phyloP scores from a whole-genome alignment of 2,888 invertebrate species.

The Protophormia terraenovae region DNA sequence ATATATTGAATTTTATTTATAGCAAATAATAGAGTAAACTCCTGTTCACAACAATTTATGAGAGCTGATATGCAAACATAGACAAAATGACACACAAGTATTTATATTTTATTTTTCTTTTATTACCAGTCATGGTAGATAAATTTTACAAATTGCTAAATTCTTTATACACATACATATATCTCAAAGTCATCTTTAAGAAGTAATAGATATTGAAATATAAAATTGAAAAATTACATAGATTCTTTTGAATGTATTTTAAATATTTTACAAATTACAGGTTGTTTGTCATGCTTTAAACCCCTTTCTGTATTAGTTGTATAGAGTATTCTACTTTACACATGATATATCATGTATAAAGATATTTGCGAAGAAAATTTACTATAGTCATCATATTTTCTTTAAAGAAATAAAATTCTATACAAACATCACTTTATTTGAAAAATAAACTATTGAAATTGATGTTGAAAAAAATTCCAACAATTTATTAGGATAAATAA shows the following conservation, averaged over 20 bases:
- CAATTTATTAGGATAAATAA: background rate
- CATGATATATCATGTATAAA: background rate
- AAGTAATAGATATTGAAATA: background rate
- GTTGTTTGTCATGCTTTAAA: conserved; percentile 2
- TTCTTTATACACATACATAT: background rate
- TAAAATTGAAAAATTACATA: background rate
- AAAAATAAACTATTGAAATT: background rate
- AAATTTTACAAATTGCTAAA: conserved; percentile 37
- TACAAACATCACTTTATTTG: background rate
- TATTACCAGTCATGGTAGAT: conserved; percentile 23
- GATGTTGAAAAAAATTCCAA: background rate
- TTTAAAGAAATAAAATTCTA: background rate
- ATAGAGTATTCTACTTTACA: background rate
- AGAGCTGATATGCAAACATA: background rate
- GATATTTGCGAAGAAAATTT: background rate
- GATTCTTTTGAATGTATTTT: conserved; percentile 32
- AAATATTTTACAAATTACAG: conserved; percentile 23
- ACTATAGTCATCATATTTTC: background rate
- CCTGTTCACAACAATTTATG: background rate
- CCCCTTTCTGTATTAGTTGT: background rate
- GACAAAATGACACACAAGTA: background rate
- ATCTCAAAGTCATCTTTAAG: conserved; percentile 14
- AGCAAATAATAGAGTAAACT: no score
- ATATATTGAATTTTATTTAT: no score
- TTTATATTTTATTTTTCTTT: background rate